Evolutionary conservation across 2,888 invertebrate species (phyloP), one percentile per base, ranked within the genome.

Genomic region (Dolomedes plantarius): DNA sequence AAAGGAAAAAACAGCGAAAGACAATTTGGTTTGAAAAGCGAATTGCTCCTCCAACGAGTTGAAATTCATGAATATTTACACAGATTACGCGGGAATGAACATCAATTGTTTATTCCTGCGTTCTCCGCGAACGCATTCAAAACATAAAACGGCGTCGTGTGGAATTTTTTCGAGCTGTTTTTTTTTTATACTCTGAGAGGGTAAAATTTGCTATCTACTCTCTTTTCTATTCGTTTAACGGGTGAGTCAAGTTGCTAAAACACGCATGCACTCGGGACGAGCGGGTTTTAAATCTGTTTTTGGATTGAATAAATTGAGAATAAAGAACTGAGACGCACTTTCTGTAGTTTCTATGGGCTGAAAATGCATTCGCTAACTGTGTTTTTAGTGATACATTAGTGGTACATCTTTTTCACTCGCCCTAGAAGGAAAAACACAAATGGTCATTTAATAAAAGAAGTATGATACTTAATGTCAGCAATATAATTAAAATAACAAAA

Each of bases 1-100:
- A 41, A 46, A 76, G 71, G 75, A 32, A 68, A 69, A 41, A 39
- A 41, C 28, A 23, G 28, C 50, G 72, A 67, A 50, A 76, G 77
- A 77, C 77, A 83, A 83, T 77, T 83, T 83, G 31, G 29, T 72
- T 31, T 31, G 62, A 73, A 77, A 67, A 83, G 83, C 67, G 77
- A 82, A 76, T 82, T 65, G 76, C 77, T 62, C 69, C 6, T 39
- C 62, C 71, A 76, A 71, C 76, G 77, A 77, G 83, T 83, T 77
- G n/a, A 69, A 73, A 77, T 71, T 83, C 83, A 83, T 83, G 83
- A 83, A 83, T 83, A 83, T 83, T 83, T 83, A 77, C 77, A 50
- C 71, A 83, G 77, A 83, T 83, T 83, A 83, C 83, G 67, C 32
- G 19, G 72, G 77, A 83, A 83, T 83, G 73, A 83, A 77, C 83